phyloP scores from a whole-genome alignment of 2,888 invertebrate species.

The Acholoe squamosa region DNA sequence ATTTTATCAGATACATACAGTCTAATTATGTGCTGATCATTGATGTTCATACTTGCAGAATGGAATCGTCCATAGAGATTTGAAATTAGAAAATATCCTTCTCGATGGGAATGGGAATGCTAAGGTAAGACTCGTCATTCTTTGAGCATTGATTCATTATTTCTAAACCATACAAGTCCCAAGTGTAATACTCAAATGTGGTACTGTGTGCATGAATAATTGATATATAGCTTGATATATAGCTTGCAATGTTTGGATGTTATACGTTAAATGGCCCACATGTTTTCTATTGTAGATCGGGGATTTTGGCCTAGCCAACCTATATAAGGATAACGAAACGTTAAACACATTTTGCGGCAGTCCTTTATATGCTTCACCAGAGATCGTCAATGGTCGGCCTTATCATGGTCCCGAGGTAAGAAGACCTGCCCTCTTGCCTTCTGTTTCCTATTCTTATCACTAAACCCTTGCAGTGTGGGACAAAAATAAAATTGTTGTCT shows the following conservation, averaged over 20 bases:
- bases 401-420: constrained; percentile 97
- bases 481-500: no score
- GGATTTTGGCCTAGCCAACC: constrained; percentile 99
- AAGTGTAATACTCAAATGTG: no score
- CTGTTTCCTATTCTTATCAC: no score
- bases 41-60: constrained; percentile 85
- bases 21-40: background rate
- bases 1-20: no score
- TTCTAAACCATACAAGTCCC: no score
- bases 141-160: no score
- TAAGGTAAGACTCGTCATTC: constrained; percentile 87
- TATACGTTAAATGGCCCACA: no score
- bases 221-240: no score
- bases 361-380: constrained; percentile 97
- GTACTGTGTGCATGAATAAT: no score
- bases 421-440: background rate
- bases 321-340: constrained; percentile 93
- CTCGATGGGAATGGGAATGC: constrained; percentile 96
- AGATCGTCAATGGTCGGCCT: constrained; percentile 97
- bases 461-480: no score
- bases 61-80: constrained; percentile 97
- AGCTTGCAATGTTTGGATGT: no score
- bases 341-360: constrained; percentile 97
- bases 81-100: constrained; percentile 97
- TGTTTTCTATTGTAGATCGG: constrained; percentile 89